Evolutionary conservation across 2,113 vertebrate species (phyloP).

Genomic region (Mesoclemmys tuberculata): DNA sequence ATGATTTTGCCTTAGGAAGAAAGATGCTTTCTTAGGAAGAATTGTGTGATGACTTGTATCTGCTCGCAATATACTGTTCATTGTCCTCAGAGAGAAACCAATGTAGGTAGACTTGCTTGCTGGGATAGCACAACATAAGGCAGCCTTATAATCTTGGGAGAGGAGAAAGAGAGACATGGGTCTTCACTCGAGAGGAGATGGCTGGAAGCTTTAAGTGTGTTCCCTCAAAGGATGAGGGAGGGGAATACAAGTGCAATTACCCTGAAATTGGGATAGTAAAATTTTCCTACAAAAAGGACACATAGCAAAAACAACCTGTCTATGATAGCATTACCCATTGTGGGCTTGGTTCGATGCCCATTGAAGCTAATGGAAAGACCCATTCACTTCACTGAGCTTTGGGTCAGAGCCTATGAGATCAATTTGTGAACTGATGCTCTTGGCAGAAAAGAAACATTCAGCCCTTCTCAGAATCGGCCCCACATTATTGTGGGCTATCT

Average conservation of each 20-base stretch:
- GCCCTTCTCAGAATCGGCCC: not conserved
- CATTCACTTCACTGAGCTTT: not conserved
- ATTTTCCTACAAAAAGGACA: not conserved
- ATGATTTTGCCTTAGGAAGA: not conserved
- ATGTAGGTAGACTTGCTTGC: too few relatives aligned
- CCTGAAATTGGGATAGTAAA: not conserved
- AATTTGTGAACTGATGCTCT: not conserved
- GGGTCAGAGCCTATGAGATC: not conserved
- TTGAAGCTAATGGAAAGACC: not conserved
- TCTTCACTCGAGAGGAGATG: not conserved
- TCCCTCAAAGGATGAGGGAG: not conserved
- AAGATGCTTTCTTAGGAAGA: not conserved
- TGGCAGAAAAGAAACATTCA: not conserved
- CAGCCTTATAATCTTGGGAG: too few relatives aligned
- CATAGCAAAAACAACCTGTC: not conserved
- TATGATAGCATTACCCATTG: not conserved
- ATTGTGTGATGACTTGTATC: not conserved
- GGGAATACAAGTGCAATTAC: not conserved
- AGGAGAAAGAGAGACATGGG: too few relatives aligned
- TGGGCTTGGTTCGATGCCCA: not conserved
- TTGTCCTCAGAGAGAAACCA: not conserved
- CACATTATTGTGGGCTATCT: not conserved
- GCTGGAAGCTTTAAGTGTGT: not conserved
- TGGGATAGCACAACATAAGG: too few relatives aligned
- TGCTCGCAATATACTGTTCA: not conserved